Conservation (phyloP, 2,888 invertebrate species). For the Buathra laborator region DNA sequence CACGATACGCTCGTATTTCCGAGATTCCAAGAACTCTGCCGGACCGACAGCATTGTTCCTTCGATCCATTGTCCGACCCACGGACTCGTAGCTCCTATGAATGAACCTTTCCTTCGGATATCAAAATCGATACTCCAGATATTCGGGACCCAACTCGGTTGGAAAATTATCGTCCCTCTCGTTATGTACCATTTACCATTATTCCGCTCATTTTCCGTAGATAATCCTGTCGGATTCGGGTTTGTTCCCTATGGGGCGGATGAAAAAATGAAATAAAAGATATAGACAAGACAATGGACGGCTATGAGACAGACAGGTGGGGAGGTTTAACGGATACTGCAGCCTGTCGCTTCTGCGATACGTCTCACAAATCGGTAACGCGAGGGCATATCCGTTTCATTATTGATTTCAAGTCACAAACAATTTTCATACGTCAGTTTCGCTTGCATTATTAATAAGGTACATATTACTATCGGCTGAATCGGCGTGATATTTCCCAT, state of each 20-base stretch:
- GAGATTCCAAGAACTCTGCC: constrained; percentile 62
- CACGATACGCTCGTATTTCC: constrained; percentile 65
- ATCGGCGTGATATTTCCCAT: constrained; percentile 1
- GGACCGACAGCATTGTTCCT: constrained; percentile 70
- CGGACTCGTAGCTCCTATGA: constrained; percentile 55
- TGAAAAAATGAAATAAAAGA: constrained; percentile 12
- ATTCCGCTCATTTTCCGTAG: constrained; percentile 65
- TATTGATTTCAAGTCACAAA: constrained; percentile 24
- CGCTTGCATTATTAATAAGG: constrained; percentile 4
- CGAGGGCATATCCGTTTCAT: constrained; percentile 6
- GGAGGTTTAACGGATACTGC: background rate
- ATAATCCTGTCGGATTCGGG: constrained; percentile 50
- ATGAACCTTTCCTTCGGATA: constrained; percentile 65
- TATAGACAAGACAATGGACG: background rate
- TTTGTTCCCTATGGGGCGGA: constrained; percentile 1
- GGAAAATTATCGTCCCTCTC: constrained; percentile 66
- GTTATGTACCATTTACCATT: constrained; percentile 66
- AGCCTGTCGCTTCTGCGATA: background rate
- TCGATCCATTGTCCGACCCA: constrained; percentile 66
- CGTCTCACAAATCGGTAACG: background rate
- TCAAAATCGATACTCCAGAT: constrained; percentile 68
- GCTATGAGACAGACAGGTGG: constrained; percentile 14
- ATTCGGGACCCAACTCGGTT: constrained; percentile 51
- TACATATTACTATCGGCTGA: background rate
- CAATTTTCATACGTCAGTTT: constrained; percentile 1